Evolutionary conservation across 2,888 invertebrate genomes (phyloP), one percentile per base, ranked within the genome.

Genomic region (Endomychus coccineus): DNA sequence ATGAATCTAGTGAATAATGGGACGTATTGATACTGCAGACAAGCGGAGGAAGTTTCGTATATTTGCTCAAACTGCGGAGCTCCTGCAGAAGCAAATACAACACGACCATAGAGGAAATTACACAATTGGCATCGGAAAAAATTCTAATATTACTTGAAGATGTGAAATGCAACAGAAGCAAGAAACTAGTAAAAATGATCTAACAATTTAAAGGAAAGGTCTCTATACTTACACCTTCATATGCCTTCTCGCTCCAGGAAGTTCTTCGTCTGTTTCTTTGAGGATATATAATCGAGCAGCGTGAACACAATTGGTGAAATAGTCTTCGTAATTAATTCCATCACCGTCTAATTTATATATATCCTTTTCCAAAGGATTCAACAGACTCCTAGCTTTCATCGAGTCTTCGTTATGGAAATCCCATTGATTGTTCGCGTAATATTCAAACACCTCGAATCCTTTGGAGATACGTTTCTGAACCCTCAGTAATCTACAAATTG

Each of bases 361-460:
- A 2, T 67, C 51, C 24, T 71, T 68, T 57, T 87, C 87, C 32
- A 64, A 68, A 0, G 71, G 66, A 51, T 84, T 85, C 49, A 85
- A 67, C 5, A 67, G 60, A 3, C 65, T 61, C 13, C 84, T 65
- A 1, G 83, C 46, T 6, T 65, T 59, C 5, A 75, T 62, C 0
- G 79, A 73, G 46, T 77, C 74, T 31, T 78, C 71, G 9, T 84
- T 85, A 25, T 78, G 78, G 61, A 88, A 88, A 55, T 83, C 80
- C 91, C 92, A 92, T 40, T 87, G 85, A 57, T 86, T 85, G 58
- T 83, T 86, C 0, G 89, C 88, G 66, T 92, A 92, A 59, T 88
- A 91, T 56, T 88, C 85, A 53, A 92, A 82, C 0, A 86, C 83
- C 52, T 86, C 83, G 54, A 89, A 84, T 1, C 89, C 86, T 65